These are phyloP conservation scores for Taeniopygia guttata DNA, from an alignment of 2,797 vertebrate species.

Conservation along the genomic window DNA sequence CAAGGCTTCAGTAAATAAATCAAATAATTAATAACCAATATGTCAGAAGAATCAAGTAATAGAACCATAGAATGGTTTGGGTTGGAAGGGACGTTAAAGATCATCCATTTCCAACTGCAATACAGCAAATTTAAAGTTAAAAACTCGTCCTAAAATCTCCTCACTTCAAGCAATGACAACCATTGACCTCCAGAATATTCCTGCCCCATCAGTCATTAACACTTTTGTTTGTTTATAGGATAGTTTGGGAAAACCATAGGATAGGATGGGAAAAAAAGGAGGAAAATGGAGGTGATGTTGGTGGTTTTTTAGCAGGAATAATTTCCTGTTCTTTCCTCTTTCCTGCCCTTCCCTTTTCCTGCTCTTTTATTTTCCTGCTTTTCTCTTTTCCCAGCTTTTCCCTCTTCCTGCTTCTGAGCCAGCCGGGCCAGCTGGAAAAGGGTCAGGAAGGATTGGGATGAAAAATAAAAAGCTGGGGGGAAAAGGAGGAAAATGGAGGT, in stretches of 20 bases:
- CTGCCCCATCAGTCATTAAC: neutral
- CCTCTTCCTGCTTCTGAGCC: neutral
- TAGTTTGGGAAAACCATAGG: neutral
- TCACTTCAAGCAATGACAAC: neutral
- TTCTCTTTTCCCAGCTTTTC: neutral
- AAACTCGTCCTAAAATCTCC: neutral
- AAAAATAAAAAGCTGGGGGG: neutral
- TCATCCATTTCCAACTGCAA: fast-evolving
- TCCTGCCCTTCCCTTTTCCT: neutral
- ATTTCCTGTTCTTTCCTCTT: neutral
- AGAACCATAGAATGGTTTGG: neutral
- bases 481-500: neutral
- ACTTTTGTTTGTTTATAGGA: neutral
- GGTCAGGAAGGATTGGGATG: neutral
- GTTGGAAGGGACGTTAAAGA: neutral
- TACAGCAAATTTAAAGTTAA: neutral
- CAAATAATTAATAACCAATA: neutral
- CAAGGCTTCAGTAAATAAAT: neutral
- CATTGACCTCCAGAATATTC: neutral
- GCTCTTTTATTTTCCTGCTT: neutral
- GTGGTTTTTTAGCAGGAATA: neutral
- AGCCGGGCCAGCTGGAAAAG: neutral
- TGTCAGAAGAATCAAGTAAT: neutral
- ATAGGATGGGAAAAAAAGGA: neutral
- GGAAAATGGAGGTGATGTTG: neutral